Evolutionary conservation across 2,113 vertebrate genomes (phyloP), one percentile per base, ranked within the genome.

Genomic region (Carassius auratus): DNA sequence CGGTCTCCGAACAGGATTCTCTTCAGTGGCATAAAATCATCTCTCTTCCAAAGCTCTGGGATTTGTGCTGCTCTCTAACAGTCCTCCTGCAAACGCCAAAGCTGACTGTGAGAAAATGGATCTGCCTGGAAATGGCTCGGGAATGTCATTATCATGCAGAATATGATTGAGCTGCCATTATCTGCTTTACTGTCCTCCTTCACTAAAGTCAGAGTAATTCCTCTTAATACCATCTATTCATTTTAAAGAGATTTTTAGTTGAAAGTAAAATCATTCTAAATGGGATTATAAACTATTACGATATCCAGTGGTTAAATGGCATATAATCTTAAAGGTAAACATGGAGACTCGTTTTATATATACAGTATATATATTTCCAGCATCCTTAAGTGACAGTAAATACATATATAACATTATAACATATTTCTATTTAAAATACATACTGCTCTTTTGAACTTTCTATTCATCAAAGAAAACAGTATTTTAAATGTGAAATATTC

Each of bases 111-210:
- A 64, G 77, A 80, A 79, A 62, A 59, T 38, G 57, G 33, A 78
- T 78, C 33, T 38, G 17, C 9, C 52, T 79, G 33, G 57, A 80
- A 80, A 80, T 80, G 21, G 30, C 50, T 36, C 5, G n/a, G 26
- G 55, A 26, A 42, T 23, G 21, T 62, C 75, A 85, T 85, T 68
- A 85, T 68, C 33, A 76, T 78, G 62, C 75, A 38, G 74, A 78
- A 36, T 59, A 85, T 62, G 52, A 85, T 62, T 55, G 48, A 69
- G 59, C 71, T 23, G 68, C 69, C 50, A 23, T 59, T 59, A 85
- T 78, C 84, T 85, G 42, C 48, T 85, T 69, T 23, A 78, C 50
- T 48, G 42, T 45, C 42, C 42, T 45, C 42, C 9, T 48, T 48
- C 9, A 12, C 10, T 48, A 48, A 48, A 12, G 45, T 12, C 45